phyloP scores from a whole-genome alignment of 2,113 vertebrate genomes.

The Isurus oxyrinchus region DNA sequence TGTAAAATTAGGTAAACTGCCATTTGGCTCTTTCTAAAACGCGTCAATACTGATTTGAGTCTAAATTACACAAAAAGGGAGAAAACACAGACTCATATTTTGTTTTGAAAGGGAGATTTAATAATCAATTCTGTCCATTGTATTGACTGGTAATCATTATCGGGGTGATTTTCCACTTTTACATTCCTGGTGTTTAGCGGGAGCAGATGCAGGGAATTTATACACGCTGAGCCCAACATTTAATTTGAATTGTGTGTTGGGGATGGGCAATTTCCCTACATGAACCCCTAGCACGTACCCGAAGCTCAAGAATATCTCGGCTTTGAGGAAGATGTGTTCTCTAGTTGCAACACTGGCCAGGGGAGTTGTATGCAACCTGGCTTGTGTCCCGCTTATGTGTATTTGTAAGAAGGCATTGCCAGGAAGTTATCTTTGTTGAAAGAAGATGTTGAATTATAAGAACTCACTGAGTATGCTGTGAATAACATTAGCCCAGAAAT shows the following conservation, averaged over 20 bases:
- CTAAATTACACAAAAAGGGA: neutral
- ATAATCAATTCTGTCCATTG: neutral
- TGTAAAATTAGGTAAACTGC: neutral
- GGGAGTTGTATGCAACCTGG: neutral
- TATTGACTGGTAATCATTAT: neutral
- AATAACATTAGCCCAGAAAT: neutral
- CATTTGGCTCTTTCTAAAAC: neutral
- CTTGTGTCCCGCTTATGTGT: neutral
- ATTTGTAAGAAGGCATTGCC: neutral
- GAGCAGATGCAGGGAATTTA: neutral
- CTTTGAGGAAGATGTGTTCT: neutral
- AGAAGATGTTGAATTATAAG: neutral
- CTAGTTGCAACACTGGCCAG: neutral
- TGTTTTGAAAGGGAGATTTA: neutral
- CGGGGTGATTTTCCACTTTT: neutral
- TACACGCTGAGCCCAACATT: neutral
- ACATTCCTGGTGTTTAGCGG: neutral
- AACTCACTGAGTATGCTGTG: neutral
- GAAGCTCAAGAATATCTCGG: neutral
- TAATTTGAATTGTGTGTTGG: neutral
- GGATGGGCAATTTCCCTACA: neutral
- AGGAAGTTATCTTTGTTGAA: neutral
- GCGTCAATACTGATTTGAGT: neutral
- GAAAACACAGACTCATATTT: neutral
- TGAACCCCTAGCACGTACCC: neutral